Conservation (phyloP, 2,113 vertebrate genomes). For the Ailurus styani region DNA sequence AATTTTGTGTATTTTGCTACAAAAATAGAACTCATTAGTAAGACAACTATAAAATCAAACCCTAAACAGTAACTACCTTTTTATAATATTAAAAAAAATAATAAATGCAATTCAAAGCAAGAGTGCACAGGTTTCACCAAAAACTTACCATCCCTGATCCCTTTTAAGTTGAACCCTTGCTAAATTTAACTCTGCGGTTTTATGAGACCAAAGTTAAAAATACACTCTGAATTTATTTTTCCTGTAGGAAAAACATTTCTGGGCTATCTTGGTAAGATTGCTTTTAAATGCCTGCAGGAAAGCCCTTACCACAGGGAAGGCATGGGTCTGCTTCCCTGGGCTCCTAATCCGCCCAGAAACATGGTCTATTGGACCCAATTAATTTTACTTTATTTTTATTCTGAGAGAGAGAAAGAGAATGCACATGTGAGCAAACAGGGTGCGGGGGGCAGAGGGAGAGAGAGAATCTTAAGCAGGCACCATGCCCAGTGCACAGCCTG, state of each 20-base stretch:
- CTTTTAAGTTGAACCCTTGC: background rate
- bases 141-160: background rate
- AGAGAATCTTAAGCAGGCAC: background rate
- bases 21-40: background rate
- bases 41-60: background rate
- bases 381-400: background rate
- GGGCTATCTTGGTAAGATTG: background rate
- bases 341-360: background rate
- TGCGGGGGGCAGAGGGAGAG: background rate
- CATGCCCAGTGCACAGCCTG: background rate
- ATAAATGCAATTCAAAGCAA: background rate
- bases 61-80: background rate
- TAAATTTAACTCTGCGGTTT: slow-evolving; percentile 1
- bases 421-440: background rate
- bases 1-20: background rate
- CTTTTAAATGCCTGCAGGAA: background rate
- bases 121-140: background rate
- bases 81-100: background rate
- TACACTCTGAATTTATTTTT: background rate
- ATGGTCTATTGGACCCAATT: background rate
- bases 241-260: background rate
- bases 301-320: background rate
- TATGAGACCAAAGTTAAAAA: background rate
- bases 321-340: background rate
- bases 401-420: background rate